Base-by-base conservation (phyloP, 2,797 vertebrate genomes). In the Brotula barbata region DNA sequence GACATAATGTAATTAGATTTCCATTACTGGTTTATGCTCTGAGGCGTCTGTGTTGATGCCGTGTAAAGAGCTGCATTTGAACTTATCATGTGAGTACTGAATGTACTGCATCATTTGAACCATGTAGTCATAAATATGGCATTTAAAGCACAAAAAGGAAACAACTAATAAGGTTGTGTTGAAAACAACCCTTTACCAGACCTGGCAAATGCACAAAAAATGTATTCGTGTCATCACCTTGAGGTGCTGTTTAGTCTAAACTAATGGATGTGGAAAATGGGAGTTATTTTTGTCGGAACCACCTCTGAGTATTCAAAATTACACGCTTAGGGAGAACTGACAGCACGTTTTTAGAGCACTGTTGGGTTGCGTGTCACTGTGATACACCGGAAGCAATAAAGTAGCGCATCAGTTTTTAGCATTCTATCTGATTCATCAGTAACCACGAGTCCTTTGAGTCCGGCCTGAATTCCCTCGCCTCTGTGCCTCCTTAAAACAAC, bases 281-380 rank as follows among this genome's bases (percentile, higher is more conserved):
- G 82, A 66, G 81, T 76, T 88, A 83, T 88, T 88, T 87, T 84
- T 50, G 74, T 81, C 70, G 22, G 63, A 63, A 59, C 64, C 73
- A 78, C 78, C 65, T 69, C 77, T 34, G 82, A 76, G 77, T 79
- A 81, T 82, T 83, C 77, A 74, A 79, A 78, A 85, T 75, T 21
- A 80, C 75, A 78, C 58, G 68, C 81, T 74, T 74, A 66, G 80
- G 80, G 81, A 80, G 80, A 83, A 77, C 43, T 52, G 63, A 70
- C 49, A 15, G 71, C 76, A 80, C 67, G 74, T 69, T 83, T 86
- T 81, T 77, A 58, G 75, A 80, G 76, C 68, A 44, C 57, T 19
- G 7, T 66, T 3, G 69, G 69, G 46, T 53, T 36, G 60, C 58
- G 75, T 64, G 71, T 64, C 64, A 59, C 64, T 49, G 75, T 68